Conservation (phyloP, 2,797 vertebrate genomes). For the Kryptolebias ocellatus region DNA sequence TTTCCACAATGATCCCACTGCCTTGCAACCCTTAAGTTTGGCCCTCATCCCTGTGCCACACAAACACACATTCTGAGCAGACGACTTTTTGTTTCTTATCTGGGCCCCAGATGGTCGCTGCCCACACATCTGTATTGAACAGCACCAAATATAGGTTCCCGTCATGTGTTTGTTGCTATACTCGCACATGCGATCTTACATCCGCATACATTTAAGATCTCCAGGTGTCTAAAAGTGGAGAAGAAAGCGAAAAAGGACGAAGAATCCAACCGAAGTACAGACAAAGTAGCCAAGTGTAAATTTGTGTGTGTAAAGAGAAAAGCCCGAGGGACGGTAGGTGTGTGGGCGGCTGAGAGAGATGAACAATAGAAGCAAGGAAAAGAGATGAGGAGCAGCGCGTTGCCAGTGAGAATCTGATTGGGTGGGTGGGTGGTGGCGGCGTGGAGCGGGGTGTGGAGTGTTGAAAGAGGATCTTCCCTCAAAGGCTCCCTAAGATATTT, state of each 20-base stretch:
- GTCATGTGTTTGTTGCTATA: constrained; percentile 18
- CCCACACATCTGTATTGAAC: constrained; percentile 94
- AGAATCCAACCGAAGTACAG: constrained; percentile 55
- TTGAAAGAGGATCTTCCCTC: constrained; percentile 74
- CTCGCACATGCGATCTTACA: constrained; percentile 14
- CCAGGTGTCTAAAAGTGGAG: constrained; percentile 22
- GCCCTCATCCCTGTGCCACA: constrained; percentile 50
- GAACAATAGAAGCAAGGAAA: constrained; percentile 83
- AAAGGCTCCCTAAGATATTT: constrained; percentile 76
- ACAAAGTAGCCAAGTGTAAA: constrained; percentile 69
- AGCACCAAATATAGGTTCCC: constrained; percentile 72
- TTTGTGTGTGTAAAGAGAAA: constrained; percentile 69
- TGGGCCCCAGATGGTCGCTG: constrained; percentile 90
- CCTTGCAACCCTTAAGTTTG: constrained; percentile 56
- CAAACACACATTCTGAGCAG: constrained; percentile 44
- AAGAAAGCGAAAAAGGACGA: constrained; percentile 22
- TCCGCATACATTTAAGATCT: constrained; percentile 11
- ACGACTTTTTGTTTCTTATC: constrained; percentile 51
- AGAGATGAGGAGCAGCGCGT: constrained; percentile 69
- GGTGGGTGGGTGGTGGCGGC: constrained; percentile 60
- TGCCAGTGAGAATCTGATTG: constrained; percentile 74
- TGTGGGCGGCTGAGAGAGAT: constrained; percentile 81
- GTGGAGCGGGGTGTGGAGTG: constrained; percentile 51
- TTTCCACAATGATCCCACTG: constrained; percentile 45
- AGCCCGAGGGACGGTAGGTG: constrained; percentile 77